Evolutionary conservation across 2,888 invertebrate species (phyloP).

Genomic region (Synergus itoensis): DNA sequence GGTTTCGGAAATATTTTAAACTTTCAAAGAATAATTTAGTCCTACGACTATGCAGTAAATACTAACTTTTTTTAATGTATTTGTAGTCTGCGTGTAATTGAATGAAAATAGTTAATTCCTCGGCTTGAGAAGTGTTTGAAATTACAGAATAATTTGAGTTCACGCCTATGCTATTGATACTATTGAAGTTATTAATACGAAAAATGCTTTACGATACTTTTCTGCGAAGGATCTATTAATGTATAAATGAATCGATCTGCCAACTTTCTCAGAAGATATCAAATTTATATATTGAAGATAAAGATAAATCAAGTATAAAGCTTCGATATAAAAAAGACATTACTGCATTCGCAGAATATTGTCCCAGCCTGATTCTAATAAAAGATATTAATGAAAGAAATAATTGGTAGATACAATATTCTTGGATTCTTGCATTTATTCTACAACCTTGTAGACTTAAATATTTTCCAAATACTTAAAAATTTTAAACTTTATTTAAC

Average conservation of each 20-base stretch:
- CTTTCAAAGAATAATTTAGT: background rate
- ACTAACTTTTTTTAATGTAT: background rate
- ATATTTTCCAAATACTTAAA: background rate
- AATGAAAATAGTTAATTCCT: background rate
- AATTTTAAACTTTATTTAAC: background rate
- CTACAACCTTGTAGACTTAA: no score
- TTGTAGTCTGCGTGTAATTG: background rate
- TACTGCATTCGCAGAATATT: background rate
- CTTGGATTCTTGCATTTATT: background rate
- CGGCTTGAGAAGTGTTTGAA: background rate
- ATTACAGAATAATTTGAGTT: background rate
- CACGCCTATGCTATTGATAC: no score
- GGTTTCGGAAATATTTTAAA: no score
- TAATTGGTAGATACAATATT: background rate
- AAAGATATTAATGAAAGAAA: background rate
- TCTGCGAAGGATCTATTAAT: background rate
- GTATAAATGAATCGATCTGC: background rate
- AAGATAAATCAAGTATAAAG: background rate
- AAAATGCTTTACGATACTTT: background rate
- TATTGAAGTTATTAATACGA: background rate
- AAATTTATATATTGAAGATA: background rate
- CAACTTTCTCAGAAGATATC: conserved; percentile 10
- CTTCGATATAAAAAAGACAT: background rate
- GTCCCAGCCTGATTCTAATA: background rate
- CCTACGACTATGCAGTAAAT: background rate